These are phyloP conservation scores for Melipona beecheii DNA, from an alignment of 2,888 invertebrate species.

Conservation along the genomic window DNA sequence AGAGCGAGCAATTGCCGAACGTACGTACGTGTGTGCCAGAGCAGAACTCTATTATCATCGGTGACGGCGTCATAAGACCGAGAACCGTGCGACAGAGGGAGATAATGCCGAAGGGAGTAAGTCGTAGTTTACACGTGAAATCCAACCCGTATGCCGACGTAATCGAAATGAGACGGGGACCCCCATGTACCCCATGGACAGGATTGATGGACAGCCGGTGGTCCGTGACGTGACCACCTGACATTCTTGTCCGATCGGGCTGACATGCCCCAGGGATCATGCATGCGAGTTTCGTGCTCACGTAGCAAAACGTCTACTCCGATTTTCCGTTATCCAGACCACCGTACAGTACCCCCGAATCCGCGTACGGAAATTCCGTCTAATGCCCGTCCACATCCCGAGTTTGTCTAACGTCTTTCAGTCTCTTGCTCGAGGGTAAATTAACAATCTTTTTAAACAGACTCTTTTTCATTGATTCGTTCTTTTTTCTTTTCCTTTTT, in stretches of 20 bases:
- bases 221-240: slow-evolving; percentile 79
- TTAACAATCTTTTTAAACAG: not conserved
- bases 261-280: slow-evolving; percentile 78
- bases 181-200: slow-evolving; percentile 71
- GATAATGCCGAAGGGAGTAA: slow-evolving; percentile 67
- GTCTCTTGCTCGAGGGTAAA: not conserved
- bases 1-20: not conserved
- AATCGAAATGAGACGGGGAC: slow-evolving; percentile 75
- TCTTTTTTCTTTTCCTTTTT: not conserved
- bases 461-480: not conserved
- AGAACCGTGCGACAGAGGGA: slow-evolving; percentile 29
- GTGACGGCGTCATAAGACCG: slow-evolving; percentile 59
- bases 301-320: slow-evolving; percentile 74
- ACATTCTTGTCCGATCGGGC: slow-evolving; percentile 78
- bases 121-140: slow-evolving; percentile 72
- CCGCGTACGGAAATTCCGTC: slow-evolving; percentile 28
- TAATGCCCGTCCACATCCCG: slow-evolving; percentile 1
- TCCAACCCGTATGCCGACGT: slow-evolving; percentile 71
- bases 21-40: slow-evolving; percentile 21
- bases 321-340: slow-evolving; percentile 49
- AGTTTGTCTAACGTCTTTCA: not conserved
- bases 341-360: slow-evolving; percentile 1
- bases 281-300: slow-evolving; percentile 73
- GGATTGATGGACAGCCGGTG: slow-evolving; percentile 81
- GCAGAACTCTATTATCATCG: slow-evolving; percentile 59